Evolutionary conservation across 2,797 vertebrate species (phyloP).

Genomic region (Ctenochaetus hawaiiensis): DNA sequence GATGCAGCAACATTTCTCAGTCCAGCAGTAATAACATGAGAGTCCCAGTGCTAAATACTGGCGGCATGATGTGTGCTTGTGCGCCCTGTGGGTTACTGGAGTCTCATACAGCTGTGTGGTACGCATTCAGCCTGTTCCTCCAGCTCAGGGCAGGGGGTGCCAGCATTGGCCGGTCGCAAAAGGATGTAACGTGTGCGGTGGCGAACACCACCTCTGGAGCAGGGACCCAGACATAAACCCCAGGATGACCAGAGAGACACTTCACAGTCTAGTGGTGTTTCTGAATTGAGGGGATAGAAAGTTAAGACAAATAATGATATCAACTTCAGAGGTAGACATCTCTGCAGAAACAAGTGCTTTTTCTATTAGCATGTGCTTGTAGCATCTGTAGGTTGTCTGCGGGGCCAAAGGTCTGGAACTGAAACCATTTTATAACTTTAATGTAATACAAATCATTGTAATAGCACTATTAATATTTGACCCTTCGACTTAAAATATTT

Average conservation of each 20-base stretch:
- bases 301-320: background rate
- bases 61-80: conserved; percentile 51
- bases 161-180: conserved; percentile 85
- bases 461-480: background rate
- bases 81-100: conserved; percentile 67
- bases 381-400: background rate
- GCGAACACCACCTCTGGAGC: conserved; percentile 81
- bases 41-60: conserved; percentile 72
- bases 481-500: background rate
- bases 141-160: conserved; percentile 86
- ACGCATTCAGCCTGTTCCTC: conserved; percentile 86
- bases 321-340: background rate
- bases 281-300: conserved; percentile 60
- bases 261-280: conserved; percentile 87
- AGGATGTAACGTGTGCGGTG: conserved; percentile 89
- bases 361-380: background rate
- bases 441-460: background rate
- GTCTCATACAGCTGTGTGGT: conserved; percentile 81
- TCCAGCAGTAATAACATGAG: conserved; percentile 62
- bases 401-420: background rate
- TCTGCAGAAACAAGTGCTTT: background rate
- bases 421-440: background rate
- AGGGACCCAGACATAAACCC: conserved; percentile 86
- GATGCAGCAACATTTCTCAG: conserved; percentile 51
- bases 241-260: conserved; percentile 89